Evolutionary conservation across 1,140 invertebrate genomes (phyloP).

Genomic region (Bicyclus anynana): DNA sequence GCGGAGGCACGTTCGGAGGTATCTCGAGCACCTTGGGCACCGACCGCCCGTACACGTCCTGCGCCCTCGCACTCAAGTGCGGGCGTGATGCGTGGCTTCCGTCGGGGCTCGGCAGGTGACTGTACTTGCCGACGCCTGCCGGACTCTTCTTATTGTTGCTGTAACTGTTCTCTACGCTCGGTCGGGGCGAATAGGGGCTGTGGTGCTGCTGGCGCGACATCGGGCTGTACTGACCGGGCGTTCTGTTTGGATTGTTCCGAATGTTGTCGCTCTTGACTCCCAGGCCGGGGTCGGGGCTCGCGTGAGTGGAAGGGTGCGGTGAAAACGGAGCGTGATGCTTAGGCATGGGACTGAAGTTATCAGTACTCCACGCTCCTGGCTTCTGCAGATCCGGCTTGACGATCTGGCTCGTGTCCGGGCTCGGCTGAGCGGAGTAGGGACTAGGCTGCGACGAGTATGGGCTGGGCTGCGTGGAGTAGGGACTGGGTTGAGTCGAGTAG

Average conservation of each 20-base stretch:
- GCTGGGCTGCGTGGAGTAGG: constrained; percentile 71
- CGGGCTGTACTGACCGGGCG: constrained; percentile 60
- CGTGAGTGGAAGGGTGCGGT: constrained; percentile 59
- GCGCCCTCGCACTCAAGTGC: constrained; percentile 31
- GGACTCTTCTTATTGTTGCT: constrained; percentile 59
- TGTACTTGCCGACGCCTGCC: constrained; percentile 61
- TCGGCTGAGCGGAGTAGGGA: constrained; percentile 71
- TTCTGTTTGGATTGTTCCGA: constrained; percentile 52
- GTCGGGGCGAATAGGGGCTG: constrained; percentile 62
- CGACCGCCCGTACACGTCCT: constrained; percentile 49
- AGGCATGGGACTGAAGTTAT: constrained; percentile 68
- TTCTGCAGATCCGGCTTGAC: constrained; percentile 61
- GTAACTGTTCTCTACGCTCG: constrained; percentile 53
- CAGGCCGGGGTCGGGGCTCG: constrained; percentile 55
- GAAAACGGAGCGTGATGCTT: constrained; percentile 66
- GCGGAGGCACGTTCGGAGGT: constrained; percentile 34
- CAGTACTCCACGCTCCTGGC: constrained; percentile 59
- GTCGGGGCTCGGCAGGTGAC: constrained; percentile 59
- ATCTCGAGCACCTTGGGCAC: constrained; percentile 45
- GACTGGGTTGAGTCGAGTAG: constrained; percentile 67
- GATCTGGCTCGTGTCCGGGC: constrained; percentile 71
- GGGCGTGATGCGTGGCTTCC: constrained; percentile 39
- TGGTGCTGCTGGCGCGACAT: constrained; percentile 64
- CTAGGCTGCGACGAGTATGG: constrained; percentile 72
- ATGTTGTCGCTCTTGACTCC: constrained; percentile 49